Percentiles rank a stretch among this genome's conserved stretches.
phyloP scores from a whole-genome alignment of 37 sponge, comb jelly and placozoan genomes.

The Ephydatia muelleri region DNA sequence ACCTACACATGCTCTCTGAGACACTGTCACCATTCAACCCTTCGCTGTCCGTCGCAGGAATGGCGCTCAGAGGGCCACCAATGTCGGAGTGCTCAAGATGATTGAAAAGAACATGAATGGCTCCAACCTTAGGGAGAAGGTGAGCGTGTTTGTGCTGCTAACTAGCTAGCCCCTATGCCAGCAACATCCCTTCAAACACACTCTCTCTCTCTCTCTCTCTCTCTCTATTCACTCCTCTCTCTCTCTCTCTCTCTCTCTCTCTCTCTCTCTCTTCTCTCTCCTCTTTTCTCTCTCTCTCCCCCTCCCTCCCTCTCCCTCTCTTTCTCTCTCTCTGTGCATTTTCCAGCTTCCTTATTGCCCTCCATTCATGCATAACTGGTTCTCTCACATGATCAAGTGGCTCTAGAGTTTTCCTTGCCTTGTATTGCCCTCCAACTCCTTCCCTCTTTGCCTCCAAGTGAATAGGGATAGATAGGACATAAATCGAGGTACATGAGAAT shows the following conservation, averaged over 20 bases:
- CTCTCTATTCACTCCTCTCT: no score
- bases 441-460: background rate
- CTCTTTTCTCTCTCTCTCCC: background rate
- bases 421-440: background rate
- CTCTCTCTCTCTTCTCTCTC: background rate
- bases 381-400: no score
- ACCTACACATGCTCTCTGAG: slow-evolving; percentile 63
- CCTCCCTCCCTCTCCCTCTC: background rate
- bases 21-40: slow-evolving; percentile 65
- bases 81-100: slow-evolving; percentile 36
- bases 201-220: background rate
- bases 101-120: slow-evolving; percentile 45
- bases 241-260: background rate
- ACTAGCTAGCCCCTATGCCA: background rate
- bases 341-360: no score
- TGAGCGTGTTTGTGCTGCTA: background rate
- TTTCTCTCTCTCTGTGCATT: no score
- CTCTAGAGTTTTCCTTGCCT: background rate
- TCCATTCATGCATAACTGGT: no score
- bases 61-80: slow-evolving; percentile 50
- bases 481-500: no score
- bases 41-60: slow-evolving; percentile 44
- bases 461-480: no score
- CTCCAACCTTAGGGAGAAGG: slow-evolving; percentile 46
- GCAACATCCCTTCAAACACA: background rate